Evolutionary conservation across 1,140 invertebrate genomes (phyloP), one percentile per base, ranked within the genome.

Genomic region (Bombus cullumanus): DNA sequence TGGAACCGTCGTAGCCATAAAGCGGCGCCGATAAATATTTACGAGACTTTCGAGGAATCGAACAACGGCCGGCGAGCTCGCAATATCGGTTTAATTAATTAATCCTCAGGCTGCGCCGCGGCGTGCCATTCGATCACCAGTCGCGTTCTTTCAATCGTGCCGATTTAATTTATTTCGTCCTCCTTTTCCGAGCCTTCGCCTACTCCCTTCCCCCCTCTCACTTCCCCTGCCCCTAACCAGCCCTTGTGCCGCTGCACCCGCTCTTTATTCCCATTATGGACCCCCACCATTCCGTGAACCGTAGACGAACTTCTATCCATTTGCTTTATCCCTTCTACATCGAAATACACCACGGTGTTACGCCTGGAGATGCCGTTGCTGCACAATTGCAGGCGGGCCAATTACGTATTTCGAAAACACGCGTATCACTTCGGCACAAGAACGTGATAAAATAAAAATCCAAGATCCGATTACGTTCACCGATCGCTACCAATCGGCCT

Each of bases 31-130:
- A 84, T 84, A 69, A 88, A 89, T 89, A 89, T 89, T 88, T 88
- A 82, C 74, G 78, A 86, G 83, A 88, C 80, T 85, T 89, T 88
- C 86, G 66, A 71, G 71, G 43, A 62, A 81, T 72, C 72, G 78
- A 89, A 85, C 66, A 59, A 73, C 62, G 79, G 22, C 15, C n/a
- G n/a, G 25, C 47, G 69, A 73, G 22, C 39, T 62, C 41, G 79
- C 88, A 77, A 89, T 89, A 89, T 89, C 83, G 87, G 87, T 89
- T 89, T 89, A 89, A 89, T 88, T 89, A 89, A 89, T 89, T 89
- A 89, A 89, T 89, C 80, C 87, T 75, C 78, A 78, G 81, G 62
- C 80, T 41, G 39, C 64, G 64, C 81, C 66, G 69, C 41, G 66
- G 79, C 59, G 62, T 25, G 85, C 75, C 82, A 74, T 66, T 88